A percentile compares a stretch with the other conserved stretches of the same genome.
Conservation (phyloP, 1,140 invertebrate genomes). For the Dryas iulia region DNA sequence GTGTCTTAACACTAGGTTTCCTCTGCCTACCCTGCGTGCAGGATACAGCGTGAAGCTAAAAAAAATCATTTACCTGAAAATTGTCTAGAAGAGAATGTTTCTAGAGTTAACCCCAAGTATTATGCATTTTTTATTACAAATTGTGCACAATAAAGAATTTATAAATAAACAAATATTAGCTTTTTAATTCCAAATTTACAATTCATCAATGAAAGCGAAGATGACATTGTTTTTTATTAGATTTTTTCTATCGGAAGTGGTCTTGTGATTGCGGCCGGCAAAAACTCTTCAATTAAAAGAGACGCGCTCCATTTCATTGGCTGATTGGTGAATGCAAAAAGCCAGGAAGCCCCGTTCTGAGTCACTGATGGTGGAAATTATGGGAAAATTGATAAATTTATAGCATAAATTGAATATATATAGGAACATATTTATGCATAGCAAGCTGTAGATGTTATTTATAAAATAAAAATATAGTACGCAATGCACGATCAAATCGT, state of each 20-base stretch:
- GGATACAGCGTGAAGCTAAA: too few species aligned
- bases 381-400: conserved; percentile 27
- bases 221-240: conserved; percentile 25
- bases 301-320: conserved; percentile 56
- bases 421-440: too few species aligned
- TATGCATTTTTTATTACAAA: too few species aligned
- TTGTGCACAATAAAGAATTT: neutral
- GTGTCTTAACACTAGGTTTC: too few species aligned
- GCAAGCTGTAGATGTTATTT: too few species aligned
- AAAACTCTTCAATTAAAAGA: conserved; percentile 59
- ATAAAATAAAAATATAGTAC: too few species aligned
- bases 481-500: too few species aligned
- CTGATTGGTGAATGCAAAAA: conserved; percentile 55
- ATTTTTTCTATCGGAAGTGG: conserved; percentile 31
- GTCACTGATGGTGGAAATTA: conserved; percentile 46
- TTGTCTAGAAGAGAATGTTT: too few species aligned
- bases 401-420: neutral
- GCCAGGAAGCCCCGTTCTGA: conserved; percentile 52
- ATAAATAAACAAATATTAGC: neutral
- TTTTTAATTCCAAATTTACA: neutral
- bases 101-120: too few species aligned
- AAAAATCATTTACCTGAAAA: too few species aligned
- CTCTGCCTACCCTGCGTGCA: too few species aligned
- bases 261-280: conserved; percentile 24
- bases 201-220: conserved; percentile 17